phyloP scores from a whole-genome alignment of 2,113 vertebrate genomes.

The Oreochromis aureus region DNA sequence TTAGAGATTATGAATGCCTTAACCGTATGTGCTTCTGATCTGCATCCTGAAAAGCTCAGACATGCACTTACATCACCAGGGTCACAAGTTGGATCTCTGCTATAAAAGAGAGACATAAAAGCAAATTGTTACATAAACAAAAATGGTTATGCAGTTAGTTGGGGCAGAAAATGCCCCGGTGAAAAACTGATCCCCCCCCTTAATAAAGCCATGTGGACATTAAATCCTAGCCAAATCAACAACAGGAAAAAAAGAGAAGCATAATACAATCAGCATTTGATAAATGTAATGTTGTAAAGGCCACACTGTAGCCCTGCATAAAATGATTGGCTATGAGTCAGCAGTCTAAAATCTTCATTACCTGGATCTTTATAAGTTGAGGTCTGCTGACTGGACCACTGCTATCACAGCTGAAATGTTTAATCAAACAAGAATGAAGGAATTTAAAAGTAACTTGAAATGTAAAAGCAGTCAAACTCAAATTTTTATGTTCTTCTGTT shows the following conservation, averaged over 20 bases:
- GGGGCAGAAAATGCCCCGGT: background rate
- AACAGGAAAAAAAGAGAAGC: background rate
- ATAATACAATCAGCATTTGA: background rate
- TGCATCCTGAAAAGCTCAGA: background rate
- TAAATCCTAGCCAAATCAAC: background rate
- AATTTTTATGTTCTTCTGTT: background rate
- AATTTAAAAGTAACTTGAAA: background rate
- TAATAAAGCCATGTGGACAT: background rate
- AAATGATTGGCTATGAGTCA: background rate
- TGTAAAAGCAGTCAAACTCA: background rate
- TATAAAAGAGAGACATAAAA: background rate
- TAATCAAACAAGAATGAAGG: background rate
- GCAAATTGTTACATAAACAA: background rate
- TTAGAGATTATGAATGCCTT: background rate
- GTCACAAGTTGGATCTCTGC: background rate
- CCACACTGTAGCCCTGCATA: background rate
- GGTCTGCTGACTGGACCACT: background rate
- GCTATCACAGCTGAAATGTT: background rate
- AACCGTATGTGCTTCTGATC: background rate
- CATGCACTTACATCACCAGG: background rate
- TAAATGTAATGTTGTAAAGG: background rate
- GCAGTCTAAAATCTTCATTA: background rate
- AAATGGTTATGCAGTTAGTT: background rate
- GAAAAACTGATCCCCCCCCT: background rate
- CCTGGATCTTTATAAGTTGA: background rate